Base-by-base conservation (phyloP, 2,797 vertebrate species). In the Glossophaga mutica region DNA sequence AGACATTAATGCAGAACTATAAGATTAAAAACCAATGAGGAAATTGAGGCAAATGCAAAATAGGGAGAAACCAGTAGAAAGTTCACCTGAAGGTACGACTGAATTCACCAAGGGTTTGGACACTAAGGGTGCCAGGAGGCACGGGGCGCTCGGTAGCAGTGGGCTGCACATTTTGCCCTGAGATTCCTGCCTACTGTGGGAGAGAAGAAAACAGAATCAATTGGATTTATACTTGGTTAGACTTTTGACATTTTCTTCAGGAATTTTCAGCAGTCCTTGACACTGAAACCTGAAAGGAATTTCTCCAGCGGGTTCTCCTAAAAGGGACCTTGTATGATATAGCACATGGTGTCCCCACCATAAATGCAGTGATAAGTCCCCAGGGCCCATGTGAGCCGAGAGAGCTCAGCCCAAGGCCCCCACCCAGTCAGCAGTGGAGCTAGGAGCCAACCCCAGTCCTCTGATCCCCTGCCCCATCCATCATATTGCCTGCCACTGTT, bases 41-140 rank as follows among this genome's bases (percentile, higher is more conserved):
- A 76, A 82, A 52, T 9, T 6, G 78, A 34, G 29, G 7, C 9
- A 62, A 87, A 29, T 67, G 37, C 67, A 82, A 55, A 95, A 6
- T 46, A 52, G 67, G 78, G 52, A 9, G 7, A 71, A 78, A 44
- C 18, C 26, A 19, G 0, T 37, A 4, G 24, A 70, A 81, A 57
- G 19, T 32, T 19, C 57, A 46, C 3, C 48, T 32, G 12, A 52
- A 21, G 26, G 46, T 9, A 2, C 19, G 10, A 5, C 12, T 46
- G 29, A 2, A n/a, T 10, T 12, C 55, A 12, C 21, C 7, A 5
- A 1, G 39, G 10, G 22, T 12, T 5, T 48, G 26, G 59, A n/a
- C n/a, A 12, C 26, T 12, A 18, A 1, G 18, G 1, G 3, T 1
- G 0, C 48, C 15, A 0, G 3, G 9, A 29, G 7, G n/a, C 21